Conservation (phyloP, 2,797 vertebrate species). For the Sarcophilus harrisii region DNA sequence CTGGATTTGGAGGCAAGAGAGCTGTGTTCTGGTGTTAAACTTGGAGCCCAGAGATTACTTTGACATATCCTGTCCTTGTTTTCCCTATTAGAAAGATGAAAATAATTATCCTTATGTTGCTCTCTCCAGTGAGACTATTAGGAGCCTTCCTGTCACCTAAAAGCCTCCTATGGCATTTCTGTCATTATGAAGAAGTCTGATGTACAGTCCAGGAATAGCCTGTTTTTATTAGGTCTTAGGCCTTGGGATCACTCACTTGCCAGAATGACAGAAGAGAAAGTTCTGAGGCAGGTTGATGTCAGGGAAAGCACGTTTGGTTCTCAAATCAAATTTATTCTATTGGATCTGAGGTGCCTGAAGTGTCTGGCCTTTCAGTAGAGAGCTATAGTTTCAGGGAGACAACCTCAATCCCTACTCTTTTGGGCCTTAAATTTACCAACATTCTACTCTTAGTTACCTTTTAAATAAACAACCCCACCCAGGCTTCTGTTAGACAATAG, state of each 20-base stretch:
- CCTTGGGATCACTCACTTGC: not conserved
- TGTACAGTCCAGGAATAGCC: not conserved
- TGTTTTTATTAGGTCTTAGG: not conserved
- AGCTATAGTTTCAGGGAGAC: not conserved
- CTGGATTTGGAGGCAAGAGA: not conserved
- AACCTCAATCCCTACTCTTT: not conserved
- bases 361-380: not conserved
- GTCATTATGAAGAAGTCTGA: not conserved
- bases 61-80: not conserved
- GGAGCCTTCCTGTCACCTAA: not conserved
- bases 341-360: not conserved
- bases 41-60: not conserved
- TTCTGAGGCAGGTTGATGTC: not conserved
- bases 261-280: not conserved
- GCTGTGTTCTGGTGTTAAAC: too few species aligned
- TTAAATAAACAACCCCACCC: not conserved
- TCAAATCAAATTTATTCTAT: not conserved
- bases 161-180: not conserved
- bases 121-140: not conserved
- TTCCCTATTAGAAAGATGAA: not conserved
- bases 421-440: not conserved
- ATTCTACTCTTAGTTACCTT: not conserved
- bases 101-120: not conserved
- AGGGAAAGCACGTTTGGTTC: not conserved
- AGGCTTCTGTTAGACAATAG: not conserved